Evolutionary conservation across 2,888 invertebrate genomes (phyloP), one percentile per base, ranked within the genome.

Genomic region (Acleris literana): DNA sequence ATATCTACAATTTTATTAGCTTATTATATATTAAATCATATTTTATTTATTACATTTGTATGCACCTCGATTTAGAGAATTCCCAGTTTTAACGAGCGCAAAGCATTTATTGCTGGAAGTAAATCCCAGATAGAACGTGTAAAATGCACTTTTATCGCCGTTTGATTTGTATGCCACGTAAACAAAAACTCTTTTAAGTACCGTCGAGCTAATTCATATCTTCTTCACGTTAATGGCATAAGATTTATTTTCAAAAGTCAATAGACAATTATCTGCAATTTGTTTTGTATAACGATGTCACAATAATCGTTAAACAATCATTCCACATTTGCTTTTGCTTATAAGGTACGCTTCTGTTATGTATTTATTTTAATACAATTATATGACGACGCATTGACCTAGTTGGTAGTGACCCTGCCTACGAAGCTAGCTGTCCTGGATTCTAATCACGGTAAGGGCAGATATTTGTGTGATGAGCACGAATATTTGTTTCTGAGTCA

Each of bases 31-130:
- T 25, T 7, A 25, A 25, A 25, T 25, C 6, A 25, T 25, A 25
- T 25, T 6, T 25, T 25, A 25, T 25, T 33, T 33, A 33, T 9
- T 9, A 33, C 3, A 49, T 20, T 48, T 48, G 48, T 53, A 54
- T n/a, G 58, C 6, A n/a, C 20, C 48, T 33, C 33, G 46, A 33
- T 13, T 4, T 53, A 39, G 56, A 52, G 16, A 48, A 16, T 18
- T 73, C 68, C 68, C 62, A 72, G 74, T 73, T 75, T 81, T 82
- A 84, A 84, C 81, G 81, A 80, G 72, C 74, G 64, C 71, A 73
- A 76, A 79, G 73, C 80, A 80, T 88, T 86, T 85, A 87, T 85
- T 82, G 83, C 76, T 81, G 79, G 83, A 86, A 87, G 85, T 85
- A 83, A 84, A 84, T 83, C 82, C 78, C 74, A 84, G 86, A 88